Evolutionary conservation across 1,140 invertebrate species (phyloP).

Genomic region (Drosophila obscura): DNA sequence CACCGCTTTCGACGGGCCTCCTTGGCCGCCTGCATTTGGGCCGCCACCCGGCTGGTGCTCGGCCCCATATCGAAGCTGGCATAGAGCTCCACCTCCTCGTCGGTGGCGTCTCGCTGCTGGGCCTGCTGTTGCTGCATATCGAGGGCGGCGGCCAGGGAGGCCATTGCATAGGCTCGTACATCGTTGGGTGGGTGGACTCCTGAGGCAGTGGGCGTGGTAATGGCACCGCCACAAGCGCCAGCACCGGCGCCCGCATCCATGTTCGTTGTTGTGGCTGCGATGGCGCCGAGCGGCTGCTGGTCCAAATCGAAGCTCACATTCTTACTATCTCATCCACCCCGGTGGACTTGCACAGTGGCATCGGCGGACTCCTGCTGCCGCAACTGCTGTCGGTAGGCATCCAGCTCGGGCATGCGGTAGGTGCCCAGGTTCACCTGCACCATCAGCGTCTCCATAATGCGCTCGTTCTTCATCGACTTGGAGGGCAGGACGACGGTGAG

Average conservation of each 20-base stretch:
- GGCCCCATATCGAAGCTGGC: constrained; percentile 72
- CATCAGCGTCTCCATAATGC: constrained; percentile 96
- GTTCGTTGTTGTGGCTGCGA: constrained; percentile 15
- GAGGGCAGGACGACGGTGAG: constrained; percentile 96
- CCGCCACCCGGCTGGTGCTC: constrained; percentile 76
- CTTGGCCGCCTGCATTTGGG: constrained; percentile 80
- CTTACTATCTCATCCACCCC: constrained; percentile 84
- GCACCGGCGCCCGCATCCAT: constrained; percentile 19
- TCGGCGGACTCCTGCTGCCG: constrained; percentile 94
- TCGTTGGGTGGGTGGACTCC: constrained; percentile 40
- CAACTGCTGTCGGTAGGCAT: constrained; percentile 93
- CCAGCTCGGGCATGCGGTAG: constrained; percentile 95
- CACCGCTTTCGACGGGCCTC: constrained; percentile 75
- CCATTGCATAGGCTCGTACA: constrained; percentile 70
- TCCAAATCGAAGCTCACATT: constrained; percentile 84
- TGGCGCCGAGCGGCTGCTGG: constrained; percentile 47
- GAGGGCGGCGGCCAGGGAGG: constrained; percentile 69
- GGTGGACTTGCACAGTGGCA: constrained; percentile 85
- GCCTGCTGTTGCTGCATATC: constrained; percentile 57
- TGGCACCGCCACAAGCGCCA: constrained; percentile 1
- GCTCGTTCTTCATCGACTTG: constrained; percentile 96
- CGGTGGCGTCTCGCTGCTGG: constrained; percentile 63
- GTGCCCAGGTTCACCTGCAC: constrained; percentile 96
- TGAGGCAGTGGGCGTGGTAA: constrained; percentile 12
- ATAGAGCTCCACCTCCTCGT: constrained; percentile 79